Percentiles rank a stretch among this genome's conserved stretches.
Conservation (phyloP, 2,888 invertebrate species). For the Plebejus melissa region DNA sequence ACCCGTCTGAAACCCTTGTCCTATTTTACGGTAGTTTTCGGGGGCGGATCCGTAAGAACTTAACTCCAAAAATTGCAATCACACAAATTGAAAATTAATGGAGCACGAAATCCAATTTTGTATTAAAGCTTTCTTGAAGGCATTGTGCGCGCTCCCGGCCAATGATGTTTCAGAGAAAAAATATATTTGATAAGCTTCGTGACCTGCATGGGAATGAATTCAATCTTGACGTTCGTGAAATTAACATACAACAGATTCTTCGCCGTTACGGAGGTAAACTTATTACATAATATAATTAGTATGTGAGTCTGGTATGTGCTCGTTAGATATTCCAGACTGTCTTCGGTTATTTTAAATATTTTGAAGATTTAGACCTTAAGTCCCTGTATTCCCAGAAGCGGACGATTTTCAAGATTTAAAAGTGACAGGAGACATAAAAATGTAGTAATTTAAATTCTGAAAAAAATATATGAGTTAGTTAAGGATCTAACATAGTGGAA, state of each 20-base stretch:
- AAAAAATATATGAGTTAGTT: too few species aligned
- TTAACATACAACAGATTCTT: slow-evolving; percentile 7
- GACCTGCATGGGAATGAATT: slow-evolving; percentile 27
- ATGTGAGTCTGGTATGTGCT: background rate
- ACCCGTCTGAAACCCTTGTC: slow-evolving; percentile 55
- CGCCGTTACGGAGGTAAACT: background rate
- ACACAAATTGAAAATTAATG: slow-evolving; percentile 78
- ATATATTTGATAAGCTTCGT: slow-evolving; percentile 33
- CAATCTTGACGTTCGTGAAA: slow-evolving; percentile 18
- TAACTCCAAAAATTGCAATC: slow-evolving; percentile 77
- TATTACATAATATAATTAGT: background rate
- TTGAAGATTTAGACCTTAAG: background rate
- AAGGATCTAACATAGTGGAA: too few species aligned
- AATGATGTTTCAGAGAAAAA: slow-evolving; percentile 36
- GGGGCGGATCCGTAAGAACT: slow-evolving; percentile 65
- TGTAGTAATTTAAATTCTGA: too few species aligned
- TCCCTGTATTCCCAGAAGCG: too few species aligned
- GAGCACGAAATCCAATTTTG: slow-evolving; percentile 76
- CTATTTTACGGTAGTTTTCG: slow-evolving; percentile 58
- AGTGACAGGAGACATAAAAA: too few species aligned
- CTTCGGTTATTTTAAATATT: background rate
- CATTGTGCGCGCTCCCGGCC: slow-evolving; percentile 37
- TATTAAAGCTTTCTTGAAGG: slow-evolving; percentile 68
- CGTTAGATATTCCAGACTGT: background rate
- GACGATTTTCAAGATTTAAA: too few species aligned